Evolutionary conservation across 2,888 invertebrate genomes (phyloP), one percentile per base, ranked within the genome.

Genomic region (Nemapogon koenigi): DNA sequence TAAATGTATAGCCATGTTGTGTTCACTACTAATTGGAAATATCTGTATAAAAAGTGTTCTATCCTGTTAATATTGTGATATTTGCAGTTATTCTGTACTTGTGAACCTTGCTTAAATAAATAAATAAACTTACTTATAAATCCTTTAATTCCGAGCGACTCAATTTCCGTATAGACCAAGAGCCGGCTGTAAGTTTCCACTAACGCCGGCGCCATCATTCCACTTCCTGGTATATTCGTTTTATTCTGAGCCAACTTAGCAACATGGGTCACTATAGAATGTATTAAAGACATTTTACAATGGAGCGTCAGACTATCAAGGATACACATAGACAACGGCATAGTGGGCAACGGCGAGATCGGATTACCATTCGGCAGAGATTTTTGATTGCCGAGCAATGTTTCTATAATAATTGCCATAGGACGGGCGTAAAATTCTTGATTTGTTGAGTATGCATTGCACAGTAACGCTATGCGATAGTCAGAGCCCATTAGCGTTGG

Each of bases 391-490:
- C 88, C 88, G 49, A 90, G 84, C 41, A 94, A 87, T 0, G 91
- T 90, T 56, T 97, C 96, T 10, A 94, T 89, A 26, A 97, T 81
- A 4, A 92, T 89, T 3, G 90, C 90, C 95, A 97, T 95, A 1
- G 95, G 96, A 40, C 94, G 84, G 7, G 91, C 87, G 58, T 93
- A 95, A 58, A 87, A 91, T 49, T 96, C 95, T 55, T 91, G 89
- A 66, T 94, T 95, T 1, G 96, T 97, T 1, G 94, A 94, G 57
- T 92, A 97, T 0, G 97, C 96, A 72, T 97, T 97, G 64, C 97
- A 96, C 1, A 97, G 81, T 18, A 97, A 78, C 0, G 96, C 91
- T 47, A 97, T 93, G 42, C 93, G 85, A 61, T 89, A 97, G 67
- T 97, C 97, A 22, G 89, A 85, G 1, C 90, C 90, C 85, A 91